A percentile compares a stretch with the other conserved stretches of the same genome.
Evolutionary conservation across 1,140 invertebrate species (phyloP).

Genomic region (Eufriesea mexicana): DNA sequence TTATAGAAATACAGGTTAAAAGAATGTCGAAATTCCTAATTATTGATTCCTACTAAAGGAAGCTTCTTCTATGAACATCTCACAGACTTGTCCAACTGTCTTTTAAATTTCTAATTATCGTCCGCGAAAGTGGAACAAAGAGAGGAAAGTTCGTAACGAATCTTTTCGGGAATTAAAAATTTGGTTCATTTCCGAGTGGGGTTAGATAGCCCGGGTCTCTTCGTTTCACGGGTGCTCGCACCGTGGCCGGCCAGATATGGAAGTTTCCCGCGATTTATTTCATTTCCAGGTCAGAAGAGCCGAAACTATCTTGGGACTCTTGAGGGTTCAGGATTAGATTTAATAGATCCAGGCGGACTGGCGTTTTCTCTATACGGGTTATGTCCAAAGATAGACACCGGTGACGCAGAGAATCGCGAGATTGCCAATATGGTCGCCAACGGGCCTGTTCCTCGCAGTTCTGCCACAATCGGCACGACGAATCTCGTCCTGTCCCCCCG

Average conservation of each 20-base stretch:
- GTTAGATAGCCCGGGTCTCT: constrained; percentile 12
- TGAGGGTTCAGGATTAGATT: constrained; percentile 52
- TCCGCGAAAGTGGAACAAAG: too few relatives aligned
- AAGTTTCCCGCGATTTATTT: constrained; percentile 44
- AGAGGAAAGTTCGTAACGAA: neutral
- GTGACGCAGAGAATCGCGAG: constrained; percentile 10
- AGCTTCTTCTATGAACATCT: too few relatives aligned
- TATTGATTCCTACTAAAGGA: too few relatives aligned
- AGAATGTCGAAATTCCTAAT: too few relatives aligned
- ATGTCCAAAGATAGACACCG: constrained; percentile 44
- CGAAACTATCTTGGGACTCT: constrained; percentile 39
- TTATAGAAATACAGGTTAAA: too few relatives aligned
- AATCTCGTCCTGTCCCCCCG: neutral
- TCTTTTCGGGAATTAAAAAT: neutral
- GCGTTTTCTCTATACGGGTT: constrained; percentile 36
- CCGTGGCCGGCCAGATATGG: constrained; percentile 3
- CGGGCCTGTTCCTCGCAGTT: neutral
- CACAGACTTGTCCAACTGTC: too few relatives aligned
- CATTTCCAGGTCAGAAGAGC: constrained; percentile 38
- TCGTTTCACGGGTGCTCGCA: constrained; percentile 19
- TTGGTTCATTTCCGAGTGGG: neutral
- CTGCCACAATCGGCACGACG: neutral
- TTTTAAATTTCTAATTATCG: too few relatives aligned
- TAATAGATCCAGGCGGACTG: constrained; percentile 37
- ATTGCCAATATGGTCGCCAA: constrained; percentile 12